phyloP scores from a whole-genome alignment of 92 coral and sea anemone species.

The Phenganax marumi region DNA sequence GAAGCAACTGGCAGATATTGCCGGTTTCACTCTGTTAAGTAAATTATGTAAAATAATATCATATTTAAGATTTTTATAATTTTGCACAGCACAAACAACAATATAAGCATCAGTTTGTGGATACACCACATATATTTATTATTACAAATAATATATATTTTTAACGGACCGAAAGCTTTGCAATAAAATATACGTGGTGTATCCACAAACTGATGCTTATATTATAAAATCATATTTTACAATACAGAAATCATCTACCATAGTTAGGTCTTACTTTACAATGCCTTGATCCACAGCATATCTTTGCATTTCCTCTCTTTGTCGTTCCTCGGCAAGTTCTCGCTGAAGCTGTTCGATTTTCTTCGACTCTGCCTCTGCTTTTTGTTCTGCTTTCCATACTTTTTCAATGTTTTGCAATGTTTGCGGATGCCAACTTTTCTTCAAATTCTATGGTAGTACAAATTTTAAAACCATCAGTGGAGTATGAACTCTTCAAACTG shows the following conservation, averaged over 20 bases:
- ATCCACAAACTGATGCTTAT: no score
- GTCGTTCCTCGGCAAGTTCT: slow-evolving; percentile 88
- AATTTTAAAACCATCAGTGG: background rate
- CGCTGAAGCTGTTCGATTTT: slow-evolving; percentile 92
- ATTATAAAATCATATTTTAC: background rate
- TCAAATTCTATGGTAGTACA: slow-evolving; percentile 73
- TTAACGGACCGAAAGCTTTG: background rate
- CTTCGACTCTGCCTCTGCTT: slow-evolving; percentile 94
- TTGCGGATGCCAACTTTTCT: slow-evolving; percentile 99
- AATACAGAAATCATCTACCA: background rate
- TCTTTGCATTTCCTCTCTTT: slow-evolving; percentile 96
- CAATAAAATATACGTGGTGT: background rate
- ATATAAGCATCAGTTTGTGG: no score
- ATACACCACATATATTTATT: no score
- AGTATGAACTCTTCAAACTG: no score
- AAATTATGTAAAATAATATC: no score
- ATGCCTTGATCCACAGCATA: slow-evolving; percentile 95
- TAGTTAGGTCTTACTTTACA: slow-evolving; percentile 59
- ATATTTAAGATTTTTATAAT: no score
- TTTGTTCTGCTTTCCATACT: slow-evolving; percentile 99
- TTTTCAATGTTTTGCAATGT: slow-evolving; percentile 96
- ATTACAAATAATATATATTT: no score
- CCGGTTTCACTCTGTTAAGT: no score
- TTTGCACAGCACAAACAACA: no score
- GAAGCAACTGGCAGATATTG: no score